Evolutionary conservation across 2,113 vertebrate genomes (phyloP).

Genomic region (Proteles cristata): DNA sequence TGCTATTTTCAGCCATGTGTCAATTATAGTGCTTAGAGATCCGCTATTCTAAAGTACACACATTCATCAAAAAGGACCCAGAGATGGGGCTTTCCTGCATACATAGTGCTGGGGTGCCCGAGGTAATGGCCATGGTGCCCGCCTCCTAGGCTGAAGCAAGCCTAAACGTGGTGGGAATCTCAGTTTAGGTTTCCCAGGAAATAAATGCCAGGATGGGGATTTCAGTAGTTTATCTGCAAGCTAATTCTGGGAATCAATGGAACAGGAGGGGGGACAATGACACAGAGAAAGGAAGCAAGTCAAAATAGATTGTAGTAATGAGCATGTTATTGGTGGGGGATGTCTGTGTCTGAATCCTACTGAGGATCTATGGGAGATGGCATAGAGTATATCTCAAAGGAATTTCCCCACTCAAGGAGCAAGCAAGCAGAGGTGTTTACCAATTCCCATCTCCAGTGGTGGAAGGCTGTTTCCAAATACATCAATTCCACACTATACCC

Average conservation of each 20-base stretch:
- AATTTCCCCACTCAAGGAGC: not conserved
- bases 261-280: not conserved
- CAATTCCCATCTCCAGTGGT: not conserved
- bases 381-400: not conserved
- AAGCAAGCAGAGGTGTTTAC: not conserved
- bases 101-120: not conserved
- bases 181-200: not conserved
- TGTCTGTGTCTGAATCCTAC: not conserved
- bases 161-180: not conserved
- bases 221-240: not conserved
- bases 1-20: not conserved
- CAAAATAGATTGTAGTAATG: not conserved
- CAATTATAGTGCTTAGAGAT: not conserved
- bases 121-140: not conserved
- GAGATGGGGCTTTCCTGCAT: not conserved
- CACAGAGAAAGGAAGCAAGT: constrained; percentile 9
- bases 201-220: not conserved
- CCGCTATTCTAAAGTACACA: not conserved
- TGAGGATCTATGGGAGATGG: not conserved
- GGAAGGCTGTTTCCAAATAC: not conserved
- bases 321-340: not conserved
- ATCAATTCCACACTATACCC: not conserved
- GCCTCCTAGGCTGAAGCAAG: not conserved
- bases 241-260: not conserved
- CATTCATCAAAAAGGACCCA: not conserved